Evolutionary conservation across 1,140 invertebrate genomes (phyloP).

Genomic region (Oryzaephilus surinamensis): DNA sequence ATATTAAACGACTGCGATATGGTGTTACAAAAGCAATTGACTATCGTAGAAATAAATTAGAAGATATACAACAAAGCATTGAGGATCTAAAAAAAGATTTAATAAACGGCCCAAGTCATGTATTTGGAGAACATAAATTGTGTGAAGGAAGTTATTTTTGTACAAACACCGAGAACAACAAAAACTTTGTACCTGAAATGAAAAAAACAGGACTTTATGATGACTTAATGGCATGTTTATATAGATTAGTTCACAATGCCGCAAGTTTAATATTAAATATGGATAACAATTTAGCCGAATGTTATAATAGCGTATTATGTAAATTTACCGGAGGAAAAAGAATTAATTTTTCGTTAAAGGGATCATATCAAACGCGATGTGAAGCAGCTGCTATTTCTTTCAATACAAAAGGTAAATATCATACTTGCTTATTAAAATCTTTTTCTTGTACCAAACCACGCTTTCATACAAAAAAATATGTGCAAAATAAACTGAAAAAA

Average conservation of each 20-base stretch:
- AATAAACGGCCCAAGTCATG: conserved; percentile 25
- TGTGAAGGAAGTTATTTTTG: conserved; percentile 25
- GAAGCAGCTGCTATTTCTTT: conserved; percentile 24
- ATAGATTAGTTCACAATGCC: conserved; percentile 11
- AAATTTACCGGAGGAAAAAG: conserved; percentile 35
- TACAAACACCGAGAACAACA: conserved; percentile 12
- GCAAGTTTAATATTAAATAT: conserved; percentile 29
- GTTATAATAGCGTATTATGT: conserved; percentile 28
- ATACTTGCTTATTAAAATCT: neutral
- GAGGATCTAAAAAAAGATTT: conserved; percentile 22
- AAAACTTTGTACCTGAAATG: conserved; percentile 20
- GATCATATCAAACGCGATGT: conserved; percentile 27
- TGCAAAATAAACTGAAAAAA: neutral
- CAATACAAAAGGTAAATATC: conserved; percentile 17
- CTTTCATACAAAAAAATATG: neutral
- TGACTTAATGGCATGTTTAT: conserved; percentile 6
- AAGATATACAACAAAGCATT: conserved; percentile 2
- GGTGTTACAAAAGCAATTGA: conserved; percentile 13
- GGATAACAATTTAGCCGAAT: conserved; percentile 36
- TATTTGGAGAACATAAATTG: conserved; percentile 34
- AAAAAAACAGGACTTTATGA: conserved; percentile 10
- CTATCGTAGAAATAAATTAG: conserved; percentile 9
- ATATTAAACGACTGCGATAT: conserved; percentile 13
- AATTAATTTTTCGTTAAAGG: conserved; percentile 24
- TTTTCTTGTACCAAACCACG: neutral